Conservation (phyloP, 2,888 invertebrate species). For the Ichneumoninae sp. region DNA sequence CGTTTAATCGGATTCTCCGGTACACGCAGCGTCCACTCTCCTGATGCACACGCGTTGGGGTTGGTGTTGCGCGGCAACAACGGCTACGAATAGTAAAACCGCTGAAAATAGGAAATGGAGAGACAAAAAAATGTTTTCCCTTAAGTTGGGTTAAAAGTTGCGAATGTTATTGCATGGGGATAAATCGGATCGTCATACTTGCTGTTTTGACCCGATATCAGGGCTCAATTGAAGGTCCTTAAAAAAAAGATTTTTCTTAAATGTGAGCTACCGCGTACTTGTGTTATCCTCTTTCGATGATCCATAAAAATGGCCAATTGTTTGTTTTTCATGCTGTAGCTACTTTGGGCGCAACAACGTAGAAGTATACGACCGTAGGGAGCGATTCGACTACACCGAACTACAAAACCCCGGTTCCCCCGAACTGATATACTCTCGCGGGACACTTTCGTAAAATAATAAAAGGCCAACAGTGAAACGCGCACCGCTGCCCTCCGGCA, state of each 20-base stretch:
- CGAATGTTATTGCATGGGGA: background rate
- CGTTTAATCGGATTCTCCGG: constrained; percentile 12
- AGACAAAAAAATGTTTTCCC: background rate
- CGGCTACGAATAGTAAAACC: background rate
- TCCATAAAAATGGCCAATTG: background rate
- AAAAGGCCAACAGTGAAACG: constrained; percentile 32
- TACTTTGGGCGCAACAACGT: background rate
- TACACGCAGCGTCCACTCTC: background rate
- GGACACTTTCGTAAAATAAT: constrained; percentile 38
- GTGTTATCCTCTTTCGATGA: background rate
- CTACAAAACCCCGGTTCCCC: constrained; percentile 8
- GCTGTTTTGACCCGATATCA: background rate
- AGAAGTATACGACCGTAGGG: background rate
- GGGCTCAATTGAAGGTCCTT: background rate
- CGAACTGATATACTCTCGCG: constrained; percentile 22
- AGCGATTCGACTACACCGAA: constrained; percentile 4
- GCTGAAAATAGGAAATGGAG: background rate
- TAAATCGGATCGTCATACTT: background rate
- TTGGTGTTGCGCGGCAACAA: background rate
- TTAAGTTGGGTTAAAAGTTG: background rate
- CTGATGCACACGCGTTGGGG: background rate
- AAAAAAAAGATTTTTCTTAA: background rate
- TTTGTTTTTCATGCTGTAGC: background rate
- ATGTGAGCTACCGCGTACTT: background rate
- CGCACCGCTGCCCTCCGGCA: background rate